Conservation (phyloP, 2,888 invertebrate genomes). For the Ypsolopha scabrella region DNA sequence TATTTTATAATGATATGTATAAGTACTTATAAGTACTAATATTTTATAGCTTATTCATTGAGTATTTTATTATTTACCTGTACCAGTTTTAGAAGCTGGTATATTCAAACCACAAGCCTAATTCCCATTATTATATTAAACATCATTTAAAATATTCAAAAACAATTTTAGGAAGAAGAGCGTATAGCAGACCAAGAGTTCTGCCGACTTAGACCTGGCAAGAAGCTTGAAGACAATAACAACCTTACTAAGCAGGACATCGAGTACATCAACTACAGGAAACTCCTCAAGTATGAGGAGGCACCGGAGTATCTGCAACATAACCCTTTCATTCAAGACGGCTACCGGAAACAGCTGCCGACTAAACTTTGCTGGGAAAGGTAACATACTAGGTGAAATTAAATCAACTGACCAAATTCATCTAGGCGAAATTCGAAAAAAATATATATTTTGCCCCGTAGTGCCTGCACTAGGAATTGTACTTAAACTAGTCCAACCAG, state of each 20-base stretch:
- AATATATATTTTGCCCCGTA: too few relatives aligned
- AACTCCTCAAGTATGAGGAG: conserved; percentile 63
- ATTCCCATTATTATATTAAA: neutral
- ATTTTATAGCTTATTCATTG: too few relatives aligned
- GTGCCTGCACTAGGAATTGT: too few relatives aligned
- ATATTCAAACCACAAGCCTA: conserved; percentile 8
- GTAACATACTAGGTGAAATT: conserved; percentile 43
- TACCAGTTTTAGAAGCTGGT: too few relatives aligned
- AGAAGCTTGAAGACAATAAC: conserved; percentile 52
- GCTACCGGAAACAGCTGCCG: conserved; percentile 86
- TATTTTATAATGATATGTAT: too few relatives aligned
- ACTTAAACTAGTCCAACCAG: too few relatives aligned
- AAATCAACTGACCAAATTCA: too few relatives aligned
- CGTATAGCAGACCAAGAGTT: conserved; percentile 32
- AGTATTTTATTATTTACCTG: too few relatives aligned
- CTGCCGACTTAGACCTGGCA: conserved; percentile 42
- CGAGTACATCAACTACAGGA: conserved; percentile 58
- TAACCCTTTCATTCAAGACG: conserved; percentile 87
- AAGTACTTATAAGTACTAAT: too few relatives aligned
- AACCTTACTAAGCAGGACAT: conserved; percentile 57
- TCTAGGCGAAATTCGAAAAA: too few relatives aligned
- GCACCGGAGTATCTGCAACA: conserved; percentile 88
- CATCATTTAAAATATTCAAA: neutral
- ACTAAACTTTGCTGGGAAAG: conserved; percentile 90
- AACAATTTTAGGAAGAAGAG: conserved; percentile 34